These are phyloP conservation scores for Xerus inauris DNA, from an alignment of 2,113 vertebrate genomes.

Conservation along the genomic window DNA sequence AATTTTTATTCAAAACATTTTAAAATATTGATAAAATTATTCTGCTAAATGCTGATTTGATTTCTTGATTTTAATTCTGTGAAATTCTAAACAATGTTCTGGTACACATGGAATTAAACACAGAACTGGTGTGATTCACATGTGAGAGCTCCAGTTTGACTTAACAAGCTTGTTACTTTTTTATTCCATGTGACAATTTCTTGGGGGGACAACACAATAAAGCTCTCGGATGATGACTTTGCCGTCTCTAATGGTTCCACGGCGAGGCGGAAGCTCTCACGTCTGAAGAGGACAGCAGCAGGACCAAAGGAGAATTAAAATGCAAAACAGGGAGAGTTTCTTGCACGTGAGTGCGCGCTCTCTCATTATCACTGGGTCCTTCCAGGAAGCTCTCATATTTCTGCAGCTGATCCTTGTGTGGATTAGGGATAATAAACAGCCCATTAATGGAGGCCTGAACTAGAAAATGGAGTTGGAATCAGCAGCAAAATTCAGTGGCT, in stretches of 20 bases:
- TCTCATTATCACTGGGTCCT: conserved; percentile 70
- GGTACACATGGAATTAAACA: not conserved
- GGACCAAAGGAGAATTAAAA: conserved; percentile 62
- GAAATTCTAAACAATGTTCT: not conserved
- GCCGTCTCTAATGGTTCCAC: not conserved
- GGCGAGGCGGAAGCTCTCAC: conserved; percentile 11
- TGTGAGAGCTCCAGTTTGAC: not conserved
- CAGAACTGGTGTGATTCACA: too few relatives aligned
- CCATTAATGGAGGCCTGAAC: conserved; percentile 90
- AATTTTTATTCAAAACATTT: accelerated
- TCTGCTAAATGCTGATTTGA: not conserved
- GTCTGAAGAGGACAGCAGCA: conserved; percentile 50
- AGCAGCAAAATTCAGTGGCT: conserved; percentile 85
- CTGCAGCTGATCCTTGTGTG: conserved; percentile 85
- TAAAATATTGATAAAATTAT: accelerated
- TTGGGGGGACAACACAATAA: not conserved
- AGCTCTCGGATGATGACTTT: not conserved
- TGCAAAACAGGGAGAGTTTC: conserved; percentile 36
- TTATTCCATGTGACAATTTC: not conserved
- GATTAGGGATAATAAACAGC: conserved; percentile 92
- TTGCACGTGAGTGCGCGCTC: not conserved
- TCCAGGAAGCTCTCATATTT: conserved; percentile 81
- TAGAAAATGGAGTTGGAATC: conserved; percentile 88
- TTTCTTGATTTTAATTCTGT: not conserved
- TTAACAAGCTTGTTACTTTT: conserved; percentile 30